These are phyloP conservation scores for Myopa testacea DNA, from an alignment of 2,888 invertebrate genomes.

Conservation along the genomic window DNA sequence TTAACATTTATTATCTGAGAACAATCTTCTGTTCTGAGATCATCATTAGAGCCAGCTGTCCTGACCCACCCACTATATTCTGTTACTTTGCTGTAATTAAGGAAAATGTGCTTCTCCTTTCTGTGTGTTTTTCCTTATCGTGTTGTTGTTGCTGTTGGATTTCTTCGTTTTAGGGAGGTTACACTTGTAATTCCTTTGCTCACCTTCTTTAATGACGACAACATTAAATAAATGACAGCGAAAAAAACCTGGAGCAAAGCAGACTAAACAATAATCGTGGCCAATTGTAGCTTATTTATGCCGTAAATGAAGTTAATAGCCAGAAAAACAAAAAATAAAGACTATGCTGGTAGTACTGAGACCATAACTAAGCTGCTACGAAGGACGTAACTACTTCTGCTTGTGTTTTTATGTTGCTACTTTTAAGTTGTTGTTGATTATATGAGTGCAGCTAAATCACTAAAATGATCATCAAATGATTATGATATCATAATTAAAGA, in stretches of 20 bases:
- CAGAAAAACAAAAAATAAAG: constrained; percentile 26
- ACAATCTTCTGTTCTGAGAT: too few relatives aligned
- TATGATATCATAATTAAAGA: too few relatives aligned
- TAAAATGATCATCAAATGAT: too few relatives aligned
- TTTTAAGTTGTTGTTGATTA: too few relatives aligned
- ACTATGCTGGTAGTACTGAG: constrained; percentile 1
- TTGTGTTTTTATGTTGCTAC: neutral
- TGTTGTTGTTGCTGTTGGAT: neutral
- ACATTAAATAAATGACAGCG: constrained; percentile 27
- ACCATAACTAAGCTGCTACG: neutral
- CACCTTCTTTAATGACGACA: constrained; percentile 17
- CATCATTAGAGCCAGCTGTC: neutral
- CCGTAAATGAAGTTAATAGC: constrained; percentile 62
- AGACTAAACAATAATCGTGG: constrained; percentile 53
- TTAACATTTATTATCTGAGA: too few relatives aligned
- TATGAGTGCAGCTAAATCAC: too few relatives aligned
- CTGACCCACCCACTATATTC: neutral
- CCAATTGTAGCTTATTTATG: constrained; percentile 60
- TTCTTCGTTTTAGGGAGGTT: neutral
- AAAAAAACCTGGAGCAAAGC: constrained; percentile 42
- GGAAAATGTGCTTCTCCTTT: neutral
- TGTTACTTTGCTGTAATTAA: constrained; percentile 9
- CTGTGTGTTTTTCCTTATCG: neutral
- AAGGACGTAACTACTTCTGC: neutral
- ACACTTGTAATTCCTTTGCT: neutral